These are phyloP conservation scores for Hybos culiciformis DNA, from an alignment of 2,888 invertebrate genomes.

Conservation along the genomic window DNA sequence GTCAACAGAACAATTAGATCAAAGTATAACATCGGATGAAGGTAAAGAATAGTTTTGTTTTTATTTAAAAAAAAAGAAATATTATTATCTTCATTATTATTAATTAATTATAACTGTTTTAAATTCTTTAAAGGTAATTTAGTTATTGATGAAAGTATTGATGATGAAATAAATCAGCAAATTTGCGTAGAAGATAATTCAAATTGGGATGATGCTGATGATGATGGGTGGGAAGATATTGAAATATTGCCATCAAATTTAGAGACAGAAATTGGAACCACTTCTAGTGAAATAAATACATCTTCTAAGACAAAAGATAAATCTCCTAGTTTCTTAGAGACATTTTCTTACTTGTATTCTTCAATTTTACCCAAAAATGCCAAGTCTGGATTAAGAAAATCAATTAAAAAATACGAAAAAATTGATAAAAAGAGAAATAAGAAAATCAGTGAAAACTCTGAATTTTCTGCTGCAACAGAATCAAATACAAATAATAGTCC, in stretches of 20 bases:
- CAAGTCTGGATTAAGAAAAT: not conserved
- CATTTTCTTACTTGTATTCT: not conserved
- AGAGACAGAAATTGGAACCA: conserved; percentile 11
- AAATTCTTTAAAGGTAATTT: no score
- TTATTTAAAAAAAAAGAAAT: no score
- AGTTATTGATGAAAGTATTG: conserved; percentile 7
- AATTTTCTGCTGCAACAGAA: not conserved
- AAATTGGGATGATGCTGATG: conserved; percentile 16
- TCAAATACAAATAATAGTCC: not conserved
- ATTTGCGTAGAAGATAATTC: not conserved
- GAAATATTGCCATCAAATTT: conserved; percentile 17
- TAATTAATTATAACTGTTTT: no score
- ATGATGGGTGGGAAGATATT: conserved; percentile 26
- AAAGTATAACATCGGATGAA: no score
- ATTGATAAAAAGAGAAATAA: not conserved
- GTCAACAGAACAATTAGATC: no score
- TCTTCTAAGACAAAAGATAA: conserved; percentile 4
- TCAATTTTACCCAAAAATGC: not conserved
- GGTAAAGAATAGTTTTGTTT: no score
- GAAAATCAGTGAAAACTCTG: not conserved
- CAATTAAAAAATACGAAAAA: not conserved
- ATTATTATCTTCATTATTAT: no score
- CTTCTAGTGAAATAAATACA: conserved; percentile 11
- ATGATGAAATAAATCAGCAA: not conserved
- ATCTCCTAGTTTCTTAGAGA: not conserved